phyloP scores from a whole-genome alignment of 2,113 vertebrate genomes.

The Malurus cyaneus region DNA sequence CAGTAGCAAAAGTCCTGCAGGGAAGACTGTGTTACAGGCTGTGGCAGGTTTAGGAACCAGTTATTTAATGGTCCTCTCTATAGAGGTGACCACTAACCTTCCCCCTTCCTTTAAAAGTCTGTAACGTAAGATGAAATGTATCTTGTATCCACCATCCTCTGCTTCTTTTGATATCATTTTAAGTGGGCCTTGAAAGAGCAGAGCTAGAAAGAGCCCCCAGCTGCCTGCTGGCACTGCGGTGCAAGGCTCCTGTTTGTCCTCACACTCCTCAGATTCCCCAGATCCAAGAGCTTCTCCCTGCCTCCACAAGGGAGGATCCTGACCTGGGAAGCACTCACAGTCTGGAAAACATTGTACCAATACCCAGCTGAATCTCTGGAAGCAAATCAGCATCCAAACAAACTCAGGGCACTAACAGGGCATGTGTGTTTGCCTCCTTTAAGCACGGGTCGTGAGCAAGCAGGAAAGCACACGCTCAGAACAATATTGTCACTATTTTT shows the following conservation, averaged over 20 bases:
- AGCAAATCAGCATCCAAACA: fast-evolving
- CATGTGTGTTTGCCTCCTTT: fast-evolving
- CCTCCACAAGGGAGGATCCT: fast-evolving
- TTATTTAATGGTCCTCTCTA: neutral
- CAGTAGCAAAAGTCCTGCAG: neutral
- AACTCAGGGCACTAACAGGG: neutral
- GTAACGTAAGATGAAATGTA: fast-evolving
- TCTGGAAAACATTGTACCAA: neutral
- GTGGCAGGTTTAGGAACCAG: neutral
- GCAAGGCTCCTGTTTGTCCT: neutral
- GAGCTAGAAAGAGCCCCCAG: neutral
- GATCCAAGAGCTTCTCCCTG: neutral
- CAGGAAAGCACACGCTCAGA: neutral
- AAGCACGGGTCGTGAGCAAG: fast-evolving
- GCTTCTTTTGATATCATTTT: neutral
- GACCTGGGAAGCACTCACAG: neutral
- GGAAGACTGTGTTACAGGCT: neutral
- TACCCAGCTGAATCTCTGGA: neutral
- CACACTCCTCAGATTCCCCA: neutral
- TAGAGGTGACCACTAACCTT: neutral
- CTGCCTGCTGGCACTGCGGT: neutral
- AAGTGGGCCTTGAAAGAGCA: neutral
- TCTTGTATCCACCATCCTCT: fast-evolving
- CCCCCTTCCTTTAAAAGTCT: neutral
- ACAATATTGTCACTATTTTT: neutral